A percentile compares a stretch with the other conserved stretches of the same genome.
These are phyloP conservation scores for Oenanthe melanoleuca DNA, from an alignment of 2,113 vertebrate species.

Conservation along the genomic window DNA sequence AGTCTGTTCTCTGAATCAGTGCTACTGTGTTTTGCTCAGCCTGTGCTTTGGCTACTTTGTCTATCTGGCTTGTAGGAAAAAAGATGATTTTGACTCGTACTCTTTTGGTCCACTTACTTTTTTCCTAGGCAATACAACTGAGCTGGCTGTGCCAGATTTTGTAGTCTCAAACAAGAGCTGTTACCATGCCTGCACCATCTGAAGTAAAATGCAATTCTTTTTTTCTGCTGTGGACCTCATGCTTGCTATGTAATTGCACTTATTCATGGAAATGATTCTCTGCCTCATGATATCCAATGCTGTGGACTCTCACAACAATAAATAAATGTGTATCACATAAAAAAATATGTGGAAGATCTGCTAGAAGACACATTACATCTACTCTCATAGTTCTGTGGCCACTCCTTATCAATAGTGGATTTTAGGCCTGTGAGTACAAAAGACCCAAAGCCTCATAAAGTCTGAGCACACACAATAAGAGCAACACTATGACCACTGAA, in stretches of 20 bases:
- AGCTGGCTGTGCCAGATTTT: background rate
- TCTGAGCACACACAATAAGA: background rate
- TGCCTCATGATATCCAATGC: background rate
- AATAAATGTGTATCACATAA: background rate
- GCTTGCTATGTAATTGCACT: background rate
- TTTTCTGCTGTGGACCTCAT: background rate
- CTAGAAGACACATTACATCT: background rate
- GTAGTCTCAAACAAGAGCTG: background rate
- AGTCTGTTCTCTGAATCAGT: background rate
- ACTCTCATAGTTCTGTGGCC: background rate
- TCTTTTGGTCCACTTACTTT: background rate
- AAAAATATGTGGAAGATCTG: background rate
- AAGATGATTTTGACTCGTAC: background rate
- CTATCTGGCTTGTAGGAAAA: background rate
- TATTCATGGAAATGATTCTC: background rate
- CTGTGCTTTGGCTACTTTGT: background rate
- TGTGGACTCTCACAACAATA: background rate
- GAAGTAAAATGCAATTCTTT: background rate
- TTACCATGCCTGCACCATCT: background rate
- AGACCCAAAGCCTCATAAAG: background rate
- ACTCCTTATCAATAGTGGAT: background rate
- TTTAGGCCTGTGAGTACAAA: background rate
- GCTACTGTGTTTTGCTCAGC: background rate
- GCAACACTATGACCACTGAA: background rate
- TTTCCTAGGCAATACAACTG: background rate